These are phyloP conservation scores for Neopelma chrysocephalum DNA, from an alignment of 2,797 vertebrate genomes.

Conservation along the genomic window DNA sequence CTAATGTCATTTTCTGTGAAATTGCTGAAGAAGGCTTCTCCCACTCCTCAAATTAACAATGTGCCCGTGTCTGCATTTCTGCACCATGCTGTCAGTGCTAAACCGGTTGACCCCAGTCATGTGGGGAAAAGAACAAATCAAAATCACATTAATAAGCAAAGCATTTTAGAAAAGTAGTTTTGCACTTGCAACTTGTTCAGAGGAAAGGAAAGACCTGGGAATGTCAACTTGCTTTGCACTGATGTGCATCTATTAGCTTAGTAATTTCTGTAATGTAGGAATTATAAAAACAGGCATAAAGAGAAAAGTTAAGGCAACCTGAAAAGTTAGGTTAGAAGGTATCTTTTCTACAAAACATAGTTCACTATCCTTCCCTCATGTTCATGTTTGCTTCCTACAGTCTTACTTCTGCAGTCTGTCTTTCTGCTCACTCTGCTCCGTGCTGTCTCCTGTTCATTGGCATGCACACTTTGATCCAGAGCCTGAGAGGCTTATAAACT, in stretches of 20 bases:
- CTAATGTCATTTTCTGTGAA: slow-evolving; percentile 54
- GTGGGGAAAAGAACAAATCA: not conserved
- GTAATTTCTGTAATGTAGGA: not conserved
- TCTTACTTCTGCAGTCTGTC: not conserved
- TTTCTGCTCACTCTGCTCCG: not conserved
- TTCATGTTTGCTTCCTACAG: not conserved
- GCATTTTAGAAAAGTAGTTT: slow-evolving; percentile 12
- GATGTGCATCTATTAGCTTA: not conserved
- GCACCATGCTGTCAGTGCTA: slow-evolving; percentile 9
- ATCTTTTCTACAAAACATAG: not conserved
- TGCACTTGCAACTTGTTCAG: not conserved
- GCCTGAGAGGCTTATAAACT: not conserved
- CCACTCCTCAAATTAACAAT: not conserved
- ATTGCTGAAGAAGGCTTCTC: slow-evolving; percentile 29
- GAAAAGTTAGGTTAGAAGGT: not conserved
- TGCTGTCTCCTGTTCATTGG: not conserved
- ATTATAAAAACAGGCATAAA: not conserved
- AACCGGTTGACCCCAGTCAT: not conserved
- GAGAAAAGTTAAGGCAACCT: not conserved
- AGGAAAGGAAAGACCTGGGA: not conserved
- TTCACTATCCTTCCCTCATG: not conserved
- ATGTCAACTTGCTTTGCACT: not conserved
- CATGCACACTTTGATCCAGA: not conserved
- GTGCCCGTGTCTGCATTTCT: slow-evolving; percentile 26
- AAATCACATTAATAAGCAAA: not conserved